Base-by-base conservation (phyloP, 2,797 vertebrate species). In the Buceros bicornis region DNA sequence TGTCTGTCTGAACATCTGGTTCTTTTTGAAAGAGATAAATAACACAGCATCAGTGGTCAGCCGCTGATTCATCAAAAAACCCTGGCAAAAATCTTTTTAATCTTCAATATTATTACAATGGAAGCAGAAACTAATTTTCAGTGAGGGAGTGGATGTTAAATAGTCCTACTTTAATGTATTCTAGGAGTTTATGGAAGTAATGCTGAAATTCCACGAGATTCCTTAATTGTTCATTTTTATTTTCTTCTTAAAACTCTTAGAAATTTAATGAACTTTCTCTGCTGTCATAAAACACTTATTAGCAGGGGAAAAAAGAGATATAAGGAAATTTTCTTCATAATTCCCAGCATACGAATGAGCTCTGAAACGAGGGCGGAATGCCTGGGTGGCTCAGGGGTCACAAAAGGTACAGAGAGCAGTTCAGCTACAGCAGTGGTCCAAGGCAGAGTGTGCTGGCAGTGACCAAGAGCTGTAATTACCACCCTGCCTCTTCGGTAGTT, bases 261-360 rank as follows among this genome's bases (percentile, higher is more conserved):
- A 80, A 42, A 22, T 72, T 87, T 85, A 81, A 84, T 72, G 73
- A 58, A 25, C 19, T 83, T 82, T 82, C 51, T 70, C 40, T 94
- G 91, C 93, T 81, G 22, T 53, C 58, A 28, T 42, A 82, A 20
- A 77, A 61, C 28, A 66, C 25, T 83, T 79, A 57, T 48, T 85
- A 85, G 54, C 26, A 82, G 54, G 50, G 73, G 29, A 24, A 42
- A 61, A 76, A 81, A 53, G 7, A 64, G 45, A n/a, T 64, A 11
- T 50, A 85, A 84, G 42, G 64, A 91, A 80, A 93, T 82, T 88
- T 87, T 80, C 24, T 73, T 66, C 58, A 28, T 60, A 79, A 74
- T 72, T 66, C 53, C 60, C 62, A 25, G 25, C 16, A 54, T 72
- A 79, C 64, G 60, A 54, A 60, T 11, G 22, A 66, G 47, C 25